These are phyloP conservation scores for Gallinago media DNA, from an alignment of 2,113 vertebrate species.

Conservation along the genomic window DNA sequence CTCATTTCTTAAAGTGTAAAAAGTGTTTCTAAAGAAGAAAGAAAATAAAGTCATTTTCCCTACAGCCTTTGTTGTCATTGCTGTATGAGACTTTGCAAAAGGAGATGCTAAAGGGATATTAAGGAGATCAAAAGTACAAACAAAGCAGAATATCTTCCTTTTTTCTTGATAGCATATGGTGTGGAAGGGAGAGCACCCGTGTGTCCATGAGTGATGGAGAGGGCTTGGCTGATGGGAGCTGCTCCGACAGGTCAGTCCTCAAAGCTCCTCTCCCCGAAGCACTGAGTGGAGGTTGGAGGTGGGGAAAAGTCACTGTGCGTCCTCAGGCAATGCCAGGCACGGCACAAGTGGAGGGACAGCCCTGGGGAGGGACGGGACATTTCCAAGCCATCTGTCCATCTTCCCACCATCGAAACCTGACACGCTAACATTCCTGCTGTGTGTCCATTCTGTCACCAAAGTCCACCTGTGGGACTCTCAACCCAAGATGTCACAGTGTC, in stretches of 20 bases:
- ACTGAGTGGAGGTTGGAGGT: not conserved
- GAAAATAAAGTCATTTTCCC: slow-evolving; percentile 11
- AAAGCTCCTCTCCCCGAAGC: not conserved
- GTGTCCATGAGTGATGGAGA: fast-evolving
- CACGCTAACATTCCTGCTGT: fast-evolving
- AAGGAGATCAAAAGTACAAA: not conserved
- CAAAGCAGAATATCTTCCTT: not conserved
- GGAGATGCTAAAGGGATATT: not conserved
- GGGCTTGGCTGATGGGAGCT: not conserved
- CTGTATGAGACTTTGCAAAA: not conserved
- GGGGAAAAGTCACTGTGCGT: not conserved
- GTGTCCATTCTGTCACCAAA: not conserved
- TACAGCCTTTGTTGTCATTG: not conserved
- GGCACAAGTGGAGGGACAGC: no score
- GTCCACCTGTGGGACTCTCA: not conserved
- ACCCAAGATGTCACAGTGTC: not conserved
- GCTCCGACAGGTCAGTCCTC: not conserved
- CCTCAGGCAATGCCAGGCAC: not conserved
- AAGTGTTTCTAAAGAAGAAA: not conserved
- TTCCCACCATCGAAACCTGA: not conserved
- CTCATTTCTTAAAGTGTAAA: not conserved
- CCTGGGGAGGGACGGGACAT: not conserved
- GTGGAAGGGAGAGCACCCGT: not conserved
- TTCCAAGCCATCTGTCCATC: not conserved
- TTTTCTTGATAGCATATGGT: not conserved